Evolutionary conservation across 2,113 vertebrate species (phyloP).

Genomic region (Aldabrachelys gigantea): DNA sequence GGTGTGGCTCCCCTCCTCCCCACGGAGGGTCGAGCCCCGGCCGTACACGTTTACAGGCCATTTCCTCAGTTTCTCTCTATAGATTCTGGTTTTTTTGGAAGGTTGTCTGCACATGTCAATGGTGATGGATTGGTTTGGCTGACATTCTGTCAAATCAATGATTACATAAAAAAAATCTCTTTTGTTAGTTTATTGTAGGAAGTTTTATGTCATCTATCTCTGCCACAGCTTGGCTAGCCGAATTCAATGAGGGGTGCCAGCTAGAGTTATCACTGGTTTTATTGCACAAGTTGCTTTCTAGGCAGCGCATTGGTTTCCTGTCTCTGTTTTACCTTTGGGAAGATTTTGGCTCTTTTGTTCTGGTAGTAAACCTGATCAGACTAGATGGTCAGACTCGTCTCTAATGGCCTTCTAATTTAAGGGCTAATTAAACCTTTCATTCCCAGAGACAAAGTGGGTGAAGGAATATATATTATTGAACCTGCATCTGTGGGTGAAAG

Average conservation of each 20-base stretch:
- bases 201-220: slow-evolving; percentile 71
- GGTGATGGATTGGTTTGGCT: slow-evolving; percentile 76
- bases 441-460: background rate
- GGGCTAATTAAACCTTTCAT: background rate
- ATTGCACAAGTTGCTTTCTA: slow-evolving; percentile 22
- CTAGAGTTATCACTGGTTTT: slow-evolving; percentile 36
- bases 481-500: background rate
- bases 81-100: slow-evolving; percentile 54
- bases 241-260: slow-evolving; percentile 4
- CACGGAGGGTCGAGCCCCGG: too few species aligned
- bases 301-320: slow-evolving; percentile 24
- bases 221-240: slow-evolving; percentile 41
- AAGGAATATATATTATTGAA: background rate
- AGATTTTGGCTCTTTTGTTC: background rate
- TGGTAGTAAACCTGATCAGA: background rate
- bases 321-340: background rate
- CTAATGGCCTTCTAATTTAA: background rate
- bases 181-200: slow-evolving; percentile 78
- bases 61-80: slow-evolving; percentile 46
- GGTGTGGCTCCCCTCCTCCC: too few species aligned
- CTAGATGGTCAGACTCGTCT: background rate
- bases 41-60: slow-evolving; percentile 1
- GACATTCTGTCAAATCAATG: slow-evolving; percentile 77
- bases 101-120: slow-evolving; percentile 72
- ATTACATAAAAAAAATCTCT: slow-evolving; percentile 75